A percentile compares a stretch with the other conserved stretches of the same genome.
phyloP scores from a whole-genome alignment of 2,113 vertebrate genomes.

The Coregonus clupeaformis region DNA sequence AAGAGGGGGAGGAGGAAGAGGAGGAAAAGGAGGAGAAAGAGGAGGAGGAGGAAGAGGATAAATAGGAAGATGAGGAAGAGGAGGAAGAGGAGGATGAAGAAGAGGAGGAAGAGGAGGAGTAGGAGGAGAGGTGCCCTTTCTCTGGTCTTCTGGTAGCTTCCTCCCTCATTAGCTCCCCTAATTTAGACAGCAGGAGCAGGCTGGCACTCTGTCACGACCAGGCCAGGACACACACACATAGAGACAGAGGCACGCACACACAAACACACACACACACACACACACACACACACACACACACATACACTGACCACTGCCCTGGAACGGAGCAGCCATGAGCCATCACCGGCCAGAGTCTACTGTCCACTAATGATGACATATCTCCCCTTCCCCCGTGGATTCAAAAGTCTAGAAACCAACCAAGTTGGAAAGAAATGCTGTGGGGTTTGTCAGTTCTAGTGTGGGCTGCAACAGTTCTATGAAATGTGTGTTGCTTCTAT shows the following conservation, averaged over 20 bases:
- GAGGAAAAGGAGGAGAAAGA: neutral
- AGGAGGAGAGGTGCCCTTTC: conserved; percentile 72
- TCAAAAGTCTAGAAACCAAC: neutral
- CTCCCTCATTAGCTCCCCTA: conserved; percentile 71
- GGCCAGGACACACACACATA: conserved; percentile 26
- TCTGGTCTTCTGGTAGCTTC: conserved; percentile 59
- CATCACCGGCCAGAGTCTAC: conserved; percentile 34
- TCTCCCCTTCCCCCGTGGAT: conserved; percentile 50
- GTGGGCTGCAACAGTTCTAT: conserved; percentile 56
- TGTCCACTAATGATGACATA: conserved; percentile 68
- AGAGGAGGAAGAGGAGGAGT: too few relatives aligned
- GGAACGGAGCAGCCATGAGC: conserved; percentile 36
- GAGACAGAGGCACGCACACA: conserved; percentile 35
- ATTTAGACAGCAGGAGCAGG: conserved; percentile 49
- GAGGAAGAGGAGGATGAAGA: too few relatives aligned
- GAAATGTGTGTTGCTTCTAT: conserved; percentile 53
- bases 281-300: conserved; percentile 12
- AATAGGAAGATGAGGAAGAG: too few relatives aligned
- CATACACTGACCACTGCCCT: conserved; percentile 43
- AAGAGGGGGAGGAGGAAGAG: too few relatives aligned
- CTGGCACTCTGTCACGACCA: conserved; percentile 45
- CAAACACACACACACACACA: neutral
- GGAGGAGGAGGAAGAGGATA: conserved; percentile 29
- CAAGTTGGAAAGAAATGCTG: neutral
- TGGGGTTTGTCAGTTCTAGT: conserved; percentile 34